Base-by-base conservation (phyloP, 2,888 invertebrate genomes). In the Plagodis pulveraria region DNA sequence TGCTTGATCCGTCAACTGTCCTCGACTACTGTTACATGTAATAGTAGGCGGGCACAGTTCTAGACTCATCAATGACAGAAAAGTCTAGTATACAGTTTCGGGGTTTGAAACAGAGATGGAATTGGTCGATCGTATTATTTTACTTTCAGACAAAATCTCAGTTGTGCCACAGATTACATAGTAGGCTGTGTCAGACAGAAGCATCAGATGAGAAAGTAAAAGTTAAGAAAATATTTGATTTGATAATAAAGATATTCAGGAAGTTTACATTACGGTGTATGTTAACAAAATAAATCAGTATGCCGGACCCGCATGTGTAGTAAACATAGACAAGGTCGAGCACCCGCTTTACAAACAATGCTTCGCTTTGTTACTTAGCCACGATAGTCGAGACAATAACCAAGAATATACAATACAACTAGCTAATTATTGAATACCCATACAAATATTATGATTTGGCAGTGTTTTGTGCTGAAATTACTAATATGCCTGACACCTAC, bases 231-330 rank as follows among this genome's bases (percentile, higher is more conserved):
- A 40, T 40, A n/a, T 32, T 2, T 0, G 32, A 11, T 38, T 41
- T 36, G 7, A 33, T 43, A 36, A 42, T 44, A 5, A 54, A 49
- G 56, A 62, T 47, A 58, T 56, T 51, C 35, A 71, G 73, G 72
- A 75, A 75, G 70, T 72, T 63, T 71, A 59, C 58, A 56, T 65
- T 62, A 64, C 61, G 56, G 62, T 65, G 62, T 66, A 55, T 74
- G 74, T 70, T 76, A 74, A 77, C 74, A 77, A 73, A 75, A 80
- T 82, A 78, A 78, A 80, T 83, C 78, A 81, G 66, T 65, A 71
- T 73, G 73, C 64, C 67, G 56, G 70, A 74, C 64, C 56, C 62
- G 75, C 67, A 71, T 65, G 66, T 62, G 66, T 62, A 70, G 77
- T 76, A 77, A 76, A 77, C 74, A 70, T 54, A 43, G 40, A 54